Evolutionary conservation across 2,113 vertebrate genomes (phyloP), one percentile per base, ranked within the genome.

Genomic region (Carlito syrichta): DNA sequence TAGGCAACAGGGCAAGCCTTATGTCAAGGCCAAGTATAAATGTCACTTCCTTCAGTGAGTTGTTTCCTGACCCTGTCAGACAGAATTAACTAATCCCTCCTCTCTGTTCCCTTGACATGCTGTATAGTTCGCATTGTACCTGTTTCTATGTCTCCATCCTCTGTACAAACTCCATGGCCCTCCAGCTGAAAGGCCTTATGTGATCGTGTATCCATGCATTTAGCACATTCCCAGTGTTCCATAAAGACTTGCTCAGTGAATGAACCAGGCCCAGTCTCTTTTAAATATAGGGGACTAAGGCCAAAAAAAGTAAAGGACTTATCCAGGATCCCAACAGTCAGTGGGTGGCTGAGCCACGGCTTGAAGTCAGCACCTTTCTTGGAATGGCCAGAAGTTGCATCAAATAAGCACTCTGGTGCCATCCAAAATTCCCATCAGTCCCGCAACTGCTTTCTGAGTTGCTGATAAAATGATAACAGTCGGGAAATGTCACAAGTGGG

Each of bases 401-500:
- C 16, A 58, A 56, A 89, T 13, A 52, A 93, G 54, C 13, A 40
- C 25, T 23, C 17, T 14, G 68, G 7, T 16, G 16, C 40, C 68
- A 63, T 5, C 38, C n/a, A 68, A 88, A 96, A 77, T 56, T 62
- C 62, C 60, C 69, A 19, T 35, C 32, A n/a, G 40, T 62, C 30
- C 94, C 89, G 74, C n/a, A 78, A 68, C 27, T 43, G 32, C 56
- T 88, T 88, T 48, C 84, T 58, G 56, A 90, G 87, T 82, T 52
- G 77, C 96, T 88, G 71, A 76, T 45, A 84, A 96, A 94, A 88
- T 76, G 86, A 77, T 40, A 69, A 82, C 73, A 89, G 83, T 40
- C 63, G 96, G 83, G 68, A 93, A 94, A 91, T 78, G 81, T 92
- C 93, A 56, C 60, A 86, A 94, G 83, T 25, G n/a, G 93, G 62